Evolutionary conservation across 2,113 vertebrate species (phyloP), one percentile per base, ranked within the genome.

Genomic region (Dascyllus trimaculatus): DNA sequence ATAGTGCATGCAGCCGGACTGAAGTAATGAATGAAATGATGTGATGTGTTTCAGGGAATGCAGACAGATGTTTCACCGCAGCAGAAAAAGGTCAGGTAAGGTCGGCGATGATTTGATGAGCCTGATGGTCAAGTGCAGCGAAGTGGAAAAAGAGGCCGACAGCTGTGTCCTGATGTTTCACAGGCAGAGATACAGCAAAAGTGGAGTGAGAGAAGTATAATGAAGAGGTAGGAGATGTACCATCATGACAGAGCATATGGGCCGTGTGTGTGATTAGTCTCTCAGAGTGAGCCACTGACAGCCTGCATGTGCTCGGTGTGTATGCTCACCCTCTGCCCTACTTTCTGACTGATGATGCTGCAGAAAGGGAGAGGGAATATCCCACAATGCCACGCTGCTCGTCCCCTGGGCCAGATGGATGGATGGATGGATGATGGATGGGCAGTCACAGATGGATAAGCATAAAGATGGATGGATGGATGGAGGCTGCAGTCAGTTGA

Each of bases 311-410:
- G 73, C 46, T 7, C 1, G 52, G 80, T n/a, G 57, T 64, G 88
- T 26, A 25, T 13, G 61, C 75, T 85, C 87, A 85, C 81, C 73
- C 83, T 66, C 83, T 92, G 92, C 76, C 88, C 92, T 90, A 93
- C 88, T 91, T 92, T 90, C 80, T 81, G 72, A 81, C 71, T 89
- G 83, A 85, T 91, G 92, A 93, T 90, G 87, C 79, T 88, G 87
- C 88, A 86, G 78, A 90, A 86, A 87, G 64, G 81, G 70, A 82
- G 78, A 84, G 86, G 85, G 90, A 85, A 84, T 86, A 84, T 91
- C 89, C 91, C 88, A 91, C 62, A 88, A 84, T 91, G 88, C 86
- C 69, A 74, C 52, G 40, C 82, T 85, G 75, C 78, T 80, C 32
- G 29, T 73, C 59, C 58, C 57, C 60, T 62, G 76, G 56, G 40